Evolutionary conservation across 2,797 vertebrate species (phyloP), one percentile per base, ranked within the genome.

Genomic region (Fistularia commersonii): DNA sequence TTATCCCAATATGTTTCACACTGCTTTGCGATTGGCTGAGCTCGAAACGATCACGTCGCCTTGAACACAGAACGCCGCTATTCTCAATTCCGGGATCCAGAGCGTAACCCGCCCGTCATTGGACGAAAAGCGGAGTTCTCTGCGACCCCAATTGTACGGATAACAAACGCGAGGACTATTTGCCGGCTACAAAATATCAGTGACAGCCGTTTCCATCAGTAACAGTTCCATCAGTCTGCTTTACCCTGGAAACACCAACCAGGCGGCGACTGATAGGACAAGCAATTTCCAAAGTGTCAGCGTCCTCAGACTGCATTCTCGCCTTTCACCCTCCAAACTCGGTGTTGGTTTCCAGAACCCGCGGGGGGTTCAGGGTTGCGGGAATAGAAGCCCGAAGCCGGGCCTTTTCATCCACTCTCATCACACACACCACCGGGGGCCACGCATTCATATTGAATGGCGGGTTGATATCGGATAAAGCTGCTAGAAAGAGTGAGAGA

Each of bases 291-390:
- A 73, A 23, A 23, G 40, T 48, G 48, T 66, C 68, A 57, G 37
- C 41, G 12, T 45, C 42, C 46, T 52, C 47, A 8, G 50, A 49
- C 47, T 39, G 6, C 12, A 44, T 48, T 56, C 68, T 79, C 71
- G 57, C 36, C 45, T 83, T 86, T 72, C 80, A 59, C 46, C 69
- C 73, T 54, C 60, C 62, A 34, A 37, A 37, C 15, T 5, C 52
- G 32, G 54, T 11, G 4, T 58, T 51, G 63, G 48, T 68, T 23
- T 23, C 34, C 12, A 45, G 43, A 49, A 4, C 23, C 4, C 23
- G 23, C 23, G 2, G 23, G 23, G 23, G 23, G 23, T 23, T 23
- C 23, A 4, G 23, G 23, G 7, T 3, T 3, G 7, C 35, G 35
- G 35, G 35, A 11, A 44, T 39, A 47, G 37, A 43, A 61, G 9